phyloP scores from a whole-genome alignment of 2,113 vertebrate species.

The Calonectris borealis region DNA sequence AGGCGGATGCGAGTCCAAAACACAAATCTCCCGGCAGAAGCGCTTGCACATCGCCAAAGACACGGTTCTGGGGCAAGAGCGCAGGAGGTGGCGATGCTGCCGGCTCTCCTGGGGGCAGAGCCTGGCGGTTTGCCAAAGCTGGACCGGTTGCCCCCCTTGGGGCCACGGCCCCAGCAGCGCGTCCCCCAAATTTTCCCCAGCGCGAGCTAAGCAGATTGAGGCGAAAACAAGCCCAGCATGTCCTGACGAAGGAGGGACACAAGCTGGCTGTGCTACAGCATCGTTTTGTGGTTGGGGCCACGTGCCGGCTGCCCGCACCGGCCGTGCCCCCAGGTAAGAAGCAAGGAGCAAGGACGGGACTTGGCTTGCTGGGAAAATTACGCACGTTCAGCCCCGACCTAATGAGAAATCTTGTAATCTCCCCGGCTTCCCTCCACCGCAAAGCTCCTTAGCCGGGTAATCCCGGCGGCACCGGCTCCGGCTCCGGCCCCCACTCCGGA shows the following conservation, averaged over 20 bases:
- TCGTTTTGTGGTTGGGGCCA: neutral
- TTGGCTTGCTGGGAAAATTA: neutral
- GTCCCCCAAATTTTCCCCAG: neutral
- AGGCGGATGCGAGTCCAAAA: neutral
- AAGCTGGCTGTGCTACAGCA: neutral
- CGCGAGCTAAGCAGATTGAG: neutral
- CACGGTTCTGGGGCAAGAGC: neutral
- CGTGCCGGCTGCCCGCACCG: neutral
- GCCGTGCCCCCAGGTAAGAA: neutral
- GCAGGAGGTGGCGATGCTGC: neutral
- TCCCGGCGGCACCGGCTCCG: neutral
- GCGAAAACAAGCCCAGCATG: neutral
- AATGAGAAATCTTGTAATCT: conserved; percentile 25
- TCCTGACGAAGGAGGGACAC: neutral
- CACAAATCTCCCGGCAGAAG: neutral
- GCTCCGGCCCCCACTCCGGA: neutral
- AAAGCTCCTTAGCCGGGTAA: conserved; percentile 49
- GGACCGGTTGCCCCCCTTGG: neutral
- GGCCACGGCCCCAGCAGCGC: fast-evolving
- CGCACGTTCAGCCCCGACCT: neutral
- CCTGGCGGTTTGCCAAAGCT: fast-evolving
- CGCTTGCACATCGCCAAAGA: fast-evolving
- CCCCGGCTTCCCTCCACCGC: neutral
- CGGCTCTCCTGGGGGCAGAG: neutral
- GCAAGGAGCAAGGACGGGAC: neutral